Conservation (phyloP, 2,113 vertebrate genomes). For the Cavia aperea region DNA sequence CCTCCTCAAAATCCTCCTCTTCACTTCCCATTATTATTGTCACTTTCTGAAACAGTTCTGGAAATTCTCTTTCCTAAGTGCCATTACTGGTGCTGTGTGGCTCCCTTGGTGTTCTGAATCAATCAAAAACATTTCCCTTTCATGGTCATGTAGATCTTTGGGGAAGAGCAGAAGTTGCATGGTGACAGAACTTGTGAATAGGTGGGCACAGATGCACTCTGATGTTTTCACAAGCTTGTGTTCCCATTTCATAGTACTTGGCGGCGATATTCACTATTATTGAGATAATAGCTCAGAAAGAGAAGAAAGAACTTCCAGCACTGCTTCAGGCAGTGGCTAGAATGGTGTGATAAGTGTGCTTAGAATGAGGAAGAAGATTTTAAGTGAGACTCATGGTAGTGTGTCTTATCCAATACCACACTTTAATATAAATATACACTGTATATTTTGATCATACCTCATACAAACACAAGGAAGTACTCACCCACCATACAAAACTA, state of each 20-base stretch:
- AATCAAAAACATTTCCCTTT: neutral
- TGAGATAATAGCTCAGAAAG: neutral
- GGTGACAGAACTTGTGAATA: neutral
- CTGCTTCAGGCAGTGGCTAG: neutral
- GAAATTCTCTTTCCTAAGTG: neutral
- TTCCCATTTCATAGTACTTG: neutral
- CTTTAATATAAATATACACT: neutral
- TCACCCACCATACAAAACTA: no score
- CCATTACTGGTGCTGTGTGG: neutral
- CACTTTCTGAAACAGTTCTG: neutral
- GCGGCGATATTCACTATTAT: neutral
- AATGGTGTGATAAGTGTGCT: neutral
- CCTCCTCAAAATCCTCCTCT: neutral
- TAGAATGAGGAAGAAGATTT: neutral
- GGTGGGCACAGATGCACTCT: neutral
- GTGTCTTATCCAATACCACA: neutral
- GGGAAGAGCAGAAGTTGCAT: neutral
- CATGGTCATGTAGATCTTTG: neutral
- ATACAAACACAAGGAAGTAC: neutral
- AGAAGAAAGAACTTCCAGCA: neutral
- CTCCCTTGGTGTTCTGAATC: neutral
- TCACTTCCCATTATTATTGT: neutral
- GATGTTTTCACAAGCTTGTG: neutral
- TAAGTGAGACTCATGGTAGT: neutral
- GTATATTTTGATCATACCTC: neutral